Percentiles rank a stretch among this genome's conserved stretches.
These are phyloP conservation scores for Tribolium castaneum DNA, from an alignment of 1,140 invertebrate species.

Conservation along the genomic window DNA sequence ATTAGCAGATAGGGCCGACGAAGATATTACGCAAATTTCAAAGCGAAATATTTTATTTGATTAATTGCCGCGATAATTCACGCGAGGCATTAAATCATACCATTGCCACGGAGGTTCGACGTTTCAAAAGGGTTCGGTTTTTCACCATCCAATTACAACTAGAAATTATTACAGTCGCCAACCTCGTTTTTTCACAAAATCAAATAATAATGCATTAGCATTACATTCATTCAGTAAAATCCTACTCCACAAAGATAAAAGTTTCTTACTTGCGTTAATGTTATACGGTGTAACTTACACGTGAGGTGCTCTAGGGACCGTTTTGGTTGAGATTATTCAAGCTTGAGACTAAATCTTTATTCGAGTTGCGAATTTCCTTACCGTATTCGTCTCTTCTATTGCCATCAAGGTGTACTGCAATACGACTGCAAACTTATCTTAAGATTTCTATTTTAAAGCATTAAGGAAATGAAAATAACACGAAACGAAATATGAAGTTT, in stretches of 20 bases:
- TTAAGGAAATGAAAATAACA: no score
- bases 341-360: background rate
- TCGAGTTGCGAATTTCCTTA: conserved; percentile 13
- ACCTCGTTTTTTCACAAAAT: no score
- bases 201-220: no score
- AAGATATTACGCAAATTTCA: conserved; percentile 18
- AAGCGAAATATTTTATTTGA: conserved; percentile 22
- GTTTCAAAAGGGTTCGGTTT: background rate
- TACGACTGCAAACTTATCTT: background rate
- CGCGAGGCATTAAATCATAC: background rate
- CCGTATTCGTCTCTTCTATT: no score
- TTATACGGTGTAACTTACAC: background rate
- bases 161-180: background rate
- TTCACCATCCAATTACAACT: background rate
- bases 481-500: no score
- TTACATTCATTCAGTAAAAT: no score
- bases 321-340: conserved; percentile 15
- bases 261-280: background rate
- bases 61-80: conserved; percentile 13
- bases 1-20: conserved; percentile 1
- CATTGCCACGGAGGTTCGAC: background rate
- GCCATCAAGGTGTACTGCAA: background rate
- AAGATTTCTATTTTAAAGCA: no score
- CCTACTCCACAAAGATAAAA: background rate
- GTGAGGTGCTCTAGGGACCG: background rate